Evolutionary conservation across 30 jellyfish, hydroid and myxozoan species (phyloP).

Genomic region (Aurelia sp.): DNA sequence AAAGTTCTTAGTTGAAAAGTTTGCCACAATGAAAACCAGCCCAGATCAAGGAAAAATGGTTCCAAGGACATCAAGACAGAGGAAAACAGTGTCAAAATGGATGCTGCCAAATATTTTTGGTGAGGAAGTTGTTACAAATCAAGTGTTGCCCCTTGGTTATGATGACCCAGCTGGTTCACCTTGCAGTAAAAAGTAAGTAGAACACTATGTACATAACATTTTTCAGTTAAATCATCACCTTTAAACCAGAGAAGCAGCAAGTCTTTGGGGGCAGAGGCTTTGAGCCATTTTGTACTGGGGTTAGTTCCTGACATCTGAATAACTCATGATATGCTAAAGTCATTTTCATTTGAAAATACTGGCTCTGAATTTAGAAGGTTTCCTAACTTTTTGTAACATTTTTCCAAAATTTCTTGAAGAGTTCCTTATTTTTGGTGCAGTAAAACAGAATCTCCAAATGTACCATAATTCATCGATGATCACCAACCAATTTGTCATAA

Average conservation of each 20-base stretch:
- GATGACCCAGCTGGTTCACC: constrained; percentile 6
- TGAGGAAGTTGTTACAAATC: constrained; percentile 12
- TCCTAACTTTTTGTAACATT: too few species aligned
- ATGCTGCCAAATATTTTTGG: constrained; percentile 19
- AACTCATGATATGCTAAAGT: too few species aligned
- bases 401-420: too few species aligned
- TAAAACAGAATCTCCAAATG: too few species aligned
- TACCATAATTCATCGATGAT: too few species aligned
- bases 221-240: neutral
- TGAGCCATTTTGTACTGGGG: too few species aligned
- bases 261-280: neutral
- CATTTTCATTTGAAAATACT: too few species aligned
- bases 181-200: neutral
- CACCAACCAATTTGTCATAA: too few species aligned
- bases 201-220: neutral
- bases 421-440: too few species aligned
- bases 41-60: constrained; percentile 19
- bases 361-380: too few species aligned
- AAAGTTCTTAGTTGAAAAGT: constrained; percentile 8
- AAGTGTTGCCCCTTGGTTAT: constrained; percentile 32
- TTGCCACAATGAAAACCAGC: constrained; percentile 4
- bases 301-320: too few species aligned
- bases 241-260: neutral
- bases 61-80: constrained; percentile 16
- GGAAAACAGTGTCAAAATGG: constrained; percentile 10